Conservation (phyloP, 2,888 invertebrate species). For the Lithophane semibrunnea region DNA sequence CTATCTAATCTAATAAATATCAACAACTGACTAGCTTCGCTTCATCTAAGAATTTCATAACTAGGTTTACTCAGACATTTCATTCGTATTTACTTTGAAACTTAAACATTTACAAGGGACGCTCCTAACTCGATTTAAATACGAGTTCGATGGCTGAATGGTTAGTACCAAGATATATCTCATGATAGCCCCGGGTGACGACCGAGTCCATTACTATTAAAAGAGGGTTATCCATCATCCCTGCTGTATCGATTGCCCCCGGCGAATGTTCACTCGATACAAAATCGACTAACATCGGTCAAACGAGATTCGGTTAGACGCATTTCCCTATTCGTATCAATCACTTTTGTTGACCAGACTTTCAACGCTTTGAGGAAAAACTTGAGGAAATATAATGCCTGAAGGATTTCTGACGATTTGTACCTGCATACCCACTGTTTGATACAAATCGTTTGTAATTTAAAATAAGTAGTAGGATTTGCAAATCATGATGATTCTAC, state of each 20-base stretch:
- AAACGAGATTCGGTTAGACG: constrained; percentile 64
- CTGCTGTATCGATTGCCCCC: constrained; percentile 45
- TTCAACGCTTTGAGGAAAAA: constrained; percentile 41
- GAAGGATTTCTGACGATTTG: constrained; percentile 33
- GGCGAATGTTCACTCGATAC: constrained; percentile 65
- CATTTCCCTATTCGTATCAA: constrained; percentile 69
- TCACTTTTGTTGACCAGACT: constrained; percentile 56
- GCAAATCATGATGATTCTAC: neutral
- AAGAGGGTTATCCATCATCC: constrained; percentile 67
- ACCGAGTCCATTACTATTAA: constrained; percentile 65
- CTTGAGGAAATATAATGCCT: constrained; percentile 25
- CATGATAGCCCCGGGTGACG: constrained; percentile 52
- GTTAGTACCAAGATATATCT: constrained; percentile 63
- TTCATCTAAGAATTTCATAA: constrained; percentile 32
- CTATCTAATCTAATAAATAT: constrained; percentile 24
- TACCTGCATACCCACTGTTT: neutral
- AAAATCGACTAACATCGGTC: constrained; percentile 71
- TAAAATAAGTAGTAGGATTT: neutral
- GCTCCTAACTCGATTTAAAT: constrained; percentile 55
- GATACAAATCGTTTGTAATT: neutral
- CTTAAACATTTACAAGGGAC: constrained; percentile 37
- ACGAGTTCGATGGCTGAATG: constrained; percentile 44
- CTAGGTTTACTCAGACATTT: constrained; percentile 40
- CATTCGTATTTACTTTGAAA: constrained; percentile 49
- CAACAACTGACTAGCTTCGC: constrained; percentile 4